Evolutionary conservation across 2,113 vertebrate species (phyloP), one percentile per base, ranked within the genome.

Genomic region (Corapipo altera): DNA sequence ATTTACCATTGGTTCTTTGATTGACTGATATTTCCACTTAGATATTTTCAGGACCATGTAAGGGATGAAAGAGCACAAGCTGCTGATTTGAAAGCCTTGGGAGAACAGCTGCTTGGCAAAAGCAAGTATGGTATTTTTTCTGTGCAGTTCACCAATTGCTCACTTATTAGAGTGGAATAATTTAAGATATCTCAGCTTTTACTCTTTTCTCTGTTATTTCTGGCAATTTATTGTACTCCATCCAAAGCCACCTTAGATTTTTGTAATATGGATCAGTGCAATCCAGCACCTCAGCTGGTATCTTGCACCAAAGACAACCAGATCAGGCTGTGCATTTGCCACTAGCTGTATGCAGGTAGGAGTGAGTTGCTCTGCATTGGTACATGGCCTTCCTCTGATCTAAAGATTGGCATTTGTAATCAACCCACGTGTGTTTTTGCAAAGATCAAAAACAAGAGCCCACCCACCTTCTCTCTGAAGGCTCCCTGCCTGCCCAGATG

Each of bases 21-120:
- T 52, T 46, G 11, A 37, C 12, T 41, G 35, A 18, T 72, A 44
- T 51, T 91, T 88, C 44, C 44, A 85, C 16, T 27, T 43, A 66
- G 65, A 26, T 57, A n/a, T 71, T 92, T 95, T 89, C 48, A 72
- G 30, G 32, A 48, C 23, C 5, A 2, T 59, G 8, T 78, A 44
- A 37, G 21, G 35, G 22, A 57, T 70, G 17, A 76, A 90, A 88
- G 12, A 67, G 7, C 5, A 8, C 52, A 91, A 54, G 20, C 28
- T 1, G 0, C 15, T 77, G 30, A 65, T 84, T 64, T 70, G 37
- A 35, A 88, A 93, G 39, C 17, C 35, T 89, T 88, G 43, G 48
- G 83, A 81, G 80, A 91, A n/a, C 69, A 96, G 43, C 72, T 89
- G 43, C n/a, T 66, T 84, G 69, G 39, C 30, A 81, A 92, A 93